A percentile compares a stretch with the other conserved stretches of the same genome.
phyloP scores from a whole-genome alignment of 2,113 vertebrate species.

The Bostrychus sinensis region DNA sequence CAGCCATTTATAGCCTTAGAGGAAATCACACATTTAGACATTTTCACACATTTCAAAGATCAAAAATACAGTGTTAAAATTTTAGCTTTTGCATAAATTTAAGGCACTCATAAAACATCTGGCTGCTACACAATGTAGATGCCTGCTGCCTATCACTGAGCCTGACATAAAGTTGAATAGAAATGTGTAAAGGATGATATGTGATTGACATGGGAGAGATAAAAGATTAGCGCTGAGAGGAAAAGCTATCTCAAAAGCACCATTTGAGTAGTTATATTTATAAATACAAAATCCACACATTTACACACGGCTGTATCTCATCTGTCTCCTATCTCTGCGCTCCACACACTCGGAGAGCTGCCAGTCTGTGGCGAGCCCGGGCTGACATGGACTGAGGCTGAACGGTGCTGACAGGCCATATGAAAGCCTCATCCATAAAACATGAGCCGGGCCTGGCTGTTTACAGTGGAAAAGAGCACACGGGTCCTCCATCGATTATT shows the following conservation, averaged over 20 bases:
- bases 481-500: conserved; percentile 51
- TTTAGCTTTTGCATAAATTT: too few species aligned
- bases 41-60: too few species aligned
- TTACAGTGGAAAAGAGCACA: conserved; percentile 44
- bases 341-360: conserved; percentile 16
- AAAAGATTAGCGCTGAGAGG: background rate
- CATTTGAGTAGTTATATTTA: background rate
- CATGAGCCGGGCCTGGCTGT: conserved; percentile 34
- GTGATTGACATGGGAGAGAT: conserved; percentile 31
- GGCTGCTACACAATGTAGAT: too few species aligned
- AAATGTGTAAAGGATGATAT: background rate
- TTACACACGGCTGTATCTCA: conserved; percentile 1
- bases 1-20: too few species aligned
- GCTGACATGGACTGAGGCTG: conserved; percentile 47
- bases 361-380: conserved; percentile 35
- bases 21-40: too few species aligned
- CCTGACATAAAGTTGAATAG: background rate
- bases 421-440: conserved; percentile 63
- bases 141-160: too few species aligned
- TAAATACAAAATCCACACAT: conserved; percentile 2
- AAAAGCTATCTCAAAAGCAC: background rate
- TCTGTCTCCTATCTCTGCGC: conserved; percentile 6
- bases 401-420: conserved; percentile 36
- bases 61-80: too few species aligned
- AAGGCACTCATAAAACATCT: too few species aligned